These are phyloP conservation scores for Cheirogaleus medius DNA, from an alignment of 2,113 vertebrate genomes.

Conservation along the genomic window DNA sequence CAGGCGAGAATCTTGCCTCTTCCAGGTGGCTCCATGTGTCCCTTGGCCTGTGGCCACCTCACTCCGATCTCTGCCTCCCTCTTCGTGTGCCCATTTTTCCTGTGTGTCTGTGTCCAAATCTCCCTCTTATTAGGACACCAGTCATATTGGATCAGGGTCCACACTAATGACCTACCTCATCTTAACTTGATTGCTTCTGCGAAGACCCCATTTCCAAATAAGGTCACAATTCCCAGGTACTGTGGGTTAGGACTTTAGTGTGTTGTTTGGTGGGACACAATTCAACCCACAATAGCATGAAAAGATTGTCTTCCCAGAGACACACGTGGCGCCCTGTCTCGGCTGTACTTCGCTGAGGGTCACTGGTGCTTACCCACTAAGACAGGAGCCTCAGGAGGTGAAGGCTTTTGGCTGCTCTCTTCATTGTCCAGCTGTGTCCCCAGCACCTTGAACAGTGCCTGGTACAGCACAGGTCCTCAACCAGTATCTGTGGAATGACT, in stretches of 20 bases:
- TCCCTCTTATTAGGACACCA: neutral
- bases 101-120: neutral
- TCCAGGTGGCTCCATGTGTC: neutral
- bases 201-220: neutral
- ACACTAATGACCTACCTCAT: neutral
- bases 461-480: neutral
- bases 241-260: neutral
- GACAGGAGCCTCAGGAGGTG: rapidly evolving
- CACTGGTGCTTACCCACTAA: rapidly evolving
- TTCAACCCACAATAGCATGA: neutral
- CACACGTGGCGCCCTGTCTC: neutral
- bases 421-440: neutral
- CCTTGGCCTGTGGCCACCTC: neutral
- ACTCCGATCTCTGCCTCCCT: too few relatives aligned
- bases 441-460: neutral
- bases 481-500: neutral
- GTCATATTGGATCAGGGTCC: neutral
- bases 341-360: neutral
- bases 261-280: neutral
- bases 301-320: neutral
- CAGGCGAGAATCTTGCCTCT: neutral
- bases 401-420: neutral
- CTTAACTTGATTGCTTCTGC: neutral
- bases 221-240: neutral
- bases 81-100: neutral